phyloP scores from a whole-genome alignment of 2,888 invertebrate species.

The Fissipunctia ypsillon region DNA sequence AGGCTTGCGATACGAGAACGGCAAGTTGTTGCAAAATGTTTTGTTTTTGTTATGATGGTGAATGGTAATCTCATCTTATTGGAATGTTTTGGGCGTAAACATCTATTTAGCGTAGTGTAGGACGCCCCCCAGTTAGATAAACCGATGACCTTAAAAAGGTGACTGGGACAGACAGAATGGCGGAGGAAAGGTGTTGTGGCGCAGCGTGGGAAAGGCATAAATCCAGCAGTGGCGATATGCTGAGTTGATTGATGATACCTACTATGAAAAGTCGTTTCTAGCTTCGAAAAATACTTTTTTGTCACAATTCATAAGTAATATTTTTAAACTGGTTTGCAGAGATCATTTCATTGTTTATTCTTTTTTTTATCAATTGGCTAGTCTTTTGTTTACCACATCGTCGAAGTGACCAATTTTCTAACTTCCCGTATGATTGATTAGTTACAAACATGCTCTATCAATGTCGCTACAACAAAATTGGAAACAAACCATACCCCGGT shows the following conservation, averaged over 20 bases:
- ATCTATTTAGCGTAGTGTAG: not conserved
- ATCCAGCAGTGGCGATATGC: not conserved
- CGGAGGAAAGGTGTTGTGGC: not conserved
- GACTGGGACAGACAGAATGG: too few relatives aligned
- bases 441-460: slow-evolving; percentile 49
- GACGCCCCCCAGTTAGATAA: not conserved
- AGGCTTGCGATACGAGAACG: slow-evolving; percentile 36
- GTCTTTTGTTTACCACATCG: not conserved
- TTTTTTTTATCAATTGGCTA: not conserved
- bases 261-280: not conserved
- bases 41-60: slow-evolving; percentile 7
- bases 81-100: not conserved
- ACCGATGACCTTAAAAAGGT: not conserved
- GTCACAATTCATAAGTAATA: not conserved
- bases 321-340: not conserved
- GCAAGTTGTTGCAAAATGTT: slow-evolving; percentile 15
- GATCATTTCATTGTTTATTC: not conserved
- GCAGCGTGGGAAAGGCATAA: too few relatives aligned
- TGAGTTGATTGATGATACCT: not conserved
- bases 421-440: slow-evolving; percentile 37
- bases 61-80: not conserved
- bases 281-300: not conserved
- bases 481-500: slow-evolving; percentile 10
- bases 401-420: slow-evolving; percentile 19
- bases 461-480: slow-evolving; percentile 51